phyloP scores from a whole-genome alignment of 2,888 invertebrate genomes.

The Pammene aurita region DNA sequence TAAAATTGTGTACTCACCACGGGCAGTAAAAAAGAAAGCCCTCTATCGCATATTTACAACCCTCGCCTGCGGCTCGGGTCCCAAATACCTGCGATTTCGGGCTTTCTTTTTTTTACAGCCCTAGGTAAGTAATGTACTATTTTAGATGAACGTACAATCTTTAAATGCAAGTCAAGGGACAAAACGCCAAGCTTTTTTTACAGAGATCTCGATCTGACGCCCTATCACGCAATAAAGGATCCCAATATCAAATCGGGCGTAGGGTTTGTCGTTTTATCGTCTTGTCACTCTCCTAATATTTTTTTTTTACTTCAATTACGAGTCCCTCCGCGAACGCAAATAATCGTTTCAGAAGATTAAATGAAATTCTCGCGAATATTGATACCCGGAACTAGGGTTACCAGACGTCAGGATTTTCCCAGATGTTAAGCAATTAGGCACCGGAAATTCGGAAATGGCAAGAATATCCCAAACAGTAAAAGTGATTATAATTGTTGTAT shows the following conservation, averaged over 20 bases:
- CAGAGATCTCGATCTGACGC: conserved; percentile 57
- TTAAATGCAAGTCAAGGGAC: neutral
- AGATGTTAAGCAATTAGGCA: neutral
- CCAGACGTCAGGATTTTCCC: neutral
- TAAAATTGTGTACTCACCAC: too few relatives aligned
- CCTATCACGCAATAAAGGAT: conserved; percentile 72
- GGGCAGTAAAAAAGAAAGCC: too few relatives aligned
- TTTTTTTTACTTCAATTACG: conserved; percentile 73
- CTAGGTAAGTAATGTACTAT: too few relatives aligned
- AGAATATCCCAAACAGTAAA: neutral
- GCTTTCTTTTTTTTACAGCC: too few relatives aligned
- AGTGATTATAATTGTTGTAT: neutral
- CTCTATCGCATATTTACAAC: too few relatives aligned
- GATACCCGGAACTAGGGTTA: conserved; percentile 51
- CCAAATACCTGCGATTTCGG: too few relatives aligned
- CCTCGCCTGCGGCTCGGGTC: too few relatives aligned
- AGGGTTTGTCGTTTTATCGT: conserved; percentile 77
- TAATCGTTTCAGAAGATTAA: conserved; percentile 72
- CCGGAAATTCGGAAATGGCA: neutral
- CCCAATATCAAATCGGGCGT: conserved; percentile 73
- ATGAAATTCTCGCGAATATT: conserved; percentile 70
- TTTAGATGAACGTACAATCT: neutral
- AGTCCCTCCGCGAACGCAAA: conserved; percentile 67
- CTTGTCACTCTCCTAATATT: conserved; percentile 75
- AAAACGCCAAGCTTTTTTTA: conserved; percentile 23